Base-by-base conservation (phyloP, 2,888 invertebrate genomes). In the Arrhopalites spinosus region DNA sequence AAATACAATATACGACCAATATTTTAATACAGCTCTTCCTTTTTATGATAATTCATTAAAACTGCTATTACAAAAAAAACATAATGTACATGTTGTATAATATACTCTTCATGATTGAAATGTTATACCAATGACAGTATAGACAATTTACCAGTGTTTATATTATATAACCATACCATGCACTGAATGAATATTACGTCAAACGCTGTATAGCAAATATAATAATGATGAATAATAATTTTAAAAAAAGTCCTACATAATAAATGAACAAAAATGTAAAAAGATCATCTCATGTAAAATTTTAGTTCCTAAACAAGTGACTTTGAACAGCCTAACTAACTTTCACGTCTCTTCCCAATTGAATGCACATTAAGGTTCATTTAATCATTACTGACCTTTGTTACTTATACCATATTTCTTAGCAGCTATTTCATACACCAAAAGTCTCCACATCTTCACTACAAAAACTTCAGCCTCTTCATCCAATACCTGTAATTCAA, bases 391-490 rank as follows among this genome's bases (percentile, higher is more conserved):
- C 56, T 73, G 64, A 17, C 64, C 61, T 43, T 77, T 87, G 66
- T 66, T 76, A 64, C 76, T 79, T n/a, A 82, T 75, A 67, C 81
- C 81, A 50, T 77, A 77, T 86, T 96, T 96, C 88, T 98, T 98
- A 76, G 98, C 97, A 89, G 99, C 98, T 83, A 98, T 95, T 90
- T 99, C 99, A 88, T 98, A 99, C 84, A 99, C 98, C 81, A 99
- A 90, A 84, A 99, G 89, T 83, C 99, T 90, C 99, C 99, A 99
- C 97, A 99, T 96, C 90, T 99, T 99, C 80, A 99, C 97, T 84
- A 99, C 98, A 88, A 99, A 99, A 82, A 98, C 97, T 88, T 99
- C 98, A 2, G 99, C 99, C 87, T 99, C 99, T 86, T 99, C 98
- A 86, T 99, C 99, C 84, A 99, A 89, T 83, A 99, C 97, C 98